Conservation (phyloP, 2,797 vertebrate genomes). For the Numenius phaeopus region DNA sequence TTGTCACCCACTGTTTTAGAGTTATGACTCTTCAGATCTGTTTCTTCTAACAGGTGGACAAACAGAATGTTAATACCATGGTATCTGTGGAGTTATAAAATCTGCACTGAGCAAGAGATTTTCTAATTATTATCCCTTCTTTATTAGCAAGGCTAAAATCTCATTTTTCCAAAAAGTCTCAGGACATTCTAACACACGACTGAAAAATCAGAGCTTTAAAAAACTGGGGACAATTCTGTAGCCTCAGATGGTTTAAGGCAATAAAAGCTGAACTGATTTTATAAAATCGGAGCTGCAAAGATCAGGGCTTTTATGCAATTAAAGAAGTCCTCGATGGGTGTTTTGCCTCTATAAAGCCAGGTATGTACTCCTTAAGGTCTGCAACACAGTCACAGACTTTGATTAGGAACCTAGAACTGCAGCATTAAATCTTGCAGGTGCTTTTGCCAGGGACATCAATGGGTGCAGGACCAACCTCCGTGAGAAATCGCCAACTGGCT, state of each 20-base stretch:
- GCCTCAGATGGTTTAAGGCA: background rate
- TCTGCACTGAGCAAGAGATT: conserved; percentile 23
- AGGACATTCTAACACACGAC: background rate
- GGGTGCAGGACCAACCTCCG: background rate
- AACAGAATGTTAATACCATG: conserved; percentile 73
- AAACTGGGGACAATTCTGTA: conserved; percentile 18
- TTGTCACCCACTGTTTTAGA: conserved; percentile 78
- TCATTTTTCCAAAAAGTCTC: conserved; percentile 42
- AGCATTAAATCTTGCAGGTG: background rate
- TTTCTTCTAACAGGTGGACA: conserved; percentile 74
- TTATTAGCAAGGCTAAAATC: conserved; percentile 57
- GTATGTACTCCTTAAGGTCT: background rate
- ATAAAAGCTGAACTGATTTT: background rate
- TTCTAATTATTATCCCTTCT: conserved; percentile 59
- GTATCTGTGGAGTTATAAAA: conserved; percentile 70
- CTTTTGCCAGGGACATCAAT: background rate
- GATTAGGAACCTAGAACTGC: background rate
- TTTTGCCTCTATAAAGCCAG: background rate
- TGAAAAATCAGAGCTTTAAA: conserved; percentile 41
- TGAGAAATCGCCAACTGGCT: accelerated
- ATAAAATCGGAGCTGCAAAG: conserved; percentile 3
- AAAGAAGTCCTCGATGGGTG: background rate
- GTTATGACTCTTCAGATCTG: conserved; percentile 76
- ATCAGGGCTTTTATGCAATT: background rate
- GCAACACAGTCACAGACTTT: background rate